These are phyloP conservation scores for Notechis scutatus DNA, from an alignment of 2,113 vertebrate genomes.

Conservation along the genomic window DNA sequence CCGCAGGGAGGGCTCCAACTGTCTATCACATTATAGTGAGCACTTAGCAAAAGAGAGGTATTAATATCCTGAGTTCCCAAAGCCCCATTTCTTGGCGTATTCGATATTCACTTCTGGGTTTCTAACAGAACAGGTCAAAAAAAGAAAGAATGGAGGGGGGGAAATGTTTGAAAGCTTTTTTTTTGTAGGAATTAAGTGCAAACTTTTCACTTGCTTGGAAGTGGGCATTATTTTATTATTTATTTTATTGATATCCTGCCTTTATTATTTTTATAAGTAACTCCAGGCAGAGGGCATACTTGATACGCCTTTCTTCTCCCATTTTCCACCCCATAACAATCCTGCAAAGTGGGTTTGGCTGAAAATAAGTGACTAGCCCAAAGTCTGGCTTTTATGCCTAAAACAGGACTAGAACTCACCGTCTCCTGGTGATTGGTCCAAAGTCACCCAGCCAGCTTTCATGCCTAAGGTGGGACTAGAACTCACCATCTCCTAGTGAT, in stretches of 20 bases:
- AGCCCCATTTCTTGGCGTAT: neutral
- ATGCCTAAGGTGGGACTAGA: no score
- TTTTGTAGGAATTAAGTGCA: neutral
- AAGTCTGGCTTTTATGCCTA: neutral
- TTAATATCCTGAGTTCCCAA: conserved; percentile 3
- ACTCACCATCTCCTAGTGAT: neutral
- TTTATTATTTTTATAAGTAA: neutral
- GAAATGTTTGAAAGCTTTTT: neutral
- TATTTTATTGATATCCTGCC: neutral
- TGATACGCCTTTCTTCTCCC: neutral
- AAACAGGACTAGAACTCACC: neutral
- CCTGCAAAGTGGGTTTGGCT: neutral
- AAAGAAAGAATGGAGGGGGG: fast-evolving
- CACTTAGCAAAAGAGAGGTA: neutral
- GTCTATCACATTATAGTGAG: conserved; percentile 7
- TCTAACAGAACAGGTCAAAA: neutral
- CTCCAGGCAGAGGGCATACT: neutral
- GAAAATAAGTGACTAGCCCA: neutral
- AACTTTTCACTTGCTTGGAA: neutral
- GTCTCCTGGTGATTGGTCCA: no score
- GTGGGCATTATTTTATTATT: neutral
- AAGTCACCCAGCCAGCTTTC: no score
- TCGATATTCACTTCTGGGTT: neutral
- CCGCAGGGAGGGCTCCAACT: conserved; percentile 7
- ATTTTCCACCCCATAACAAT: neutral